These are phyloP conservation scores for Lepetodrilus schrolli DNA, from an alignment of 2,888 invertebrate genomes.

Conservation along the genomic window DNA sequence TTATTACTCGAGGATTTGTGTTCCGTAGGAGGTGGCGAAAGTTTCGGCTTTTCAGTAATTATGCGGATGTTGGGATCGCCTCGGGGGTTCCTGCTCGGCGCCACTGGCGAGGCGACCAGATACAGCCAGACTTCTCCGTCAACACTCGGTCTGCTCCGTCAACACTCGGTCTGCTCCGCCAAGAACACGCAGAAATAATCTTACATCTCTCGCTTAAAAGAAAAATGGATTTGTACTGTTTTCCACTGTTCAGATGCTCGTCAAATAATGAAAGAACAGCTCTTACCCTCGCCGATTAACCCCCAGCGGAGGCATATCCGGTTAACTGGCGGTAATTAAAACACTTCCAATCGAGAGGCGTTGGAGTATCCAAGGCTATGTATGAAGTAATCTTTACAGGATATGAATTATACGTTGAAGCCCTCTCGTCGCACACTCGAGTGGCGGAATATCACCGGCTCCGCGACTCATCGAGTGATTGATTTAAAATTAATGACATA, in stretches of 20 bases:
- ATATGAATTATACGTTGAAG: conserved; percentile 1
- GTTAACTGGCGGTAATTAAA: conserved; percentile 2
- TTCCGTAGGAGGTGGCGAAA: conserved; percentile 9
- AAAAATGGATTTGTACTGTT: conserved; percentile 24
- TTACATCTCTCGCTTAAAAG: conserved; percentile 17
- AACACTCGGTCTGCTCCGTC: background rate
- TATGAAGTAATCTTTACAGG: no score
- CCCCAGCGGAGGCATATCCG: background rate
- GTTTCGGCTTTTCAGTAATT: conserved; percentile 3
- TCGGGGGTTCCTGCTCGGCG: conserved; percentile 6
- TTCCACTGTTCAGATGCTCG: no score
- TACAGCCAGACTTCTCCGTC: background rate
- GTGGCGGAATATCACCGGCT: background rate
- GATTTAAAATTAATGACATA: conserved; percentile 22
- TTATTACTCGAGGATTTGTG: background rate
- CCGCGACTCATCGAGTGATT: background rate
- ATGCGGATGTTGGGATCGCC: conserved; percentile 16
- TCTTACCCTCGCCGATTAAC: background rate
- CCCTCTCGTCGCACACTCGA: background rate
- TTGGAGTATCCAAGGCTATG: no score
- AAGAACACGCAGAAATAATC: conserved; percentile 15
- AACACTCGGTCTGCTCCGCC: conserved; percentile 6
- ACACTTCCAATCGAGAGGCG: conserved; percentile 13
- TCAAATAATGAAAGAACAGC: no score
- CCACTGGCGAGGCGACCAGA: conserved; percentile 2